Evolutionary conservation across 2,797 vertebrate species (phyloP), one percentile per base, ranked within the genome.

Genomic region (Echiichthys vipera): DNA sequence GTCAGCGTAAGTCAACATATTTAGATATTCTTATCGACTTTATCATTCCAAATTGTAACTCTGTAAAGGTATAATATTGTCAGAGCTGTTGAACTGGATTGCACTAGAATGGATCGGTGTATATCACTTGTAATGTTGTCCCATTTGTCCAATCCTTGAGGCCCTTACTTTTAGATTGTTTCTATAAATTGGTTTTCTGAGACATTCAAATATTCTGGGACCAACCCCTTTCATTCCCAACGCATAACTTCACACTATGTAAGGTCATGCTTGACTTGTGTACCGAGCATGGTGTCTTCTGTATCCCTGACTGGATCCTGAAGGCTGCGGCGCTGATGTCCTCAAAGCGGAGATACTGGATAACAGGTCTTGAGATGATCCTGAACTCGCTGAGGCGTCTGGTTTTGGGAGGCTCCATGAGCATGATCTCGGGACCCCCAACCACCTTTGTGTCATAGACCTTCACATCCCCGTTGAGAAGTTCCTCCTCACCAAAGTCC

Each of bases 201-300:
- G 29, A 25, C 10, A 45, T 27, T 50, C 0, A 0, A 49, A 24
- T 12, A 27, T 50, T 27, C 50, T 50, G 37, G 17, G 10, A 75
- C 10, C 3, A 32, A 14, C 14, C 14, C 2, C 10, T 39, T 15
- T 39, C 24, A 22, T 4, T 20, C 2, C 11, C 36, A 30, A 24
- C 37, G 15, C 22, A 32, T 61, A 11, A 29, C 12, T n/a, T 5
- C 7, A 39, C 1, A 9, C 14, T 24, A 2, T 9, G 0, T n/a
- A 8, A 22, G 7, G 5, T n/a, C 17, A 36, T 14, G 10, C 20
- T 18, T 4, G 40, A 40, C 6, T 18, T 18, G 13, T 30, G 1
- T 96, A 98, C 96, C 89, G 93, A 96, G 88, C 96, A 98, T 12
- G 96, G 96, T 0, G 96, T 97, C 92, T 95, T 96, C 94, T 96